Evolutionary conservation across 2,797 vertebrate genomes (phyloP).

Genomic region (Enoplosus armatus): DNA sequence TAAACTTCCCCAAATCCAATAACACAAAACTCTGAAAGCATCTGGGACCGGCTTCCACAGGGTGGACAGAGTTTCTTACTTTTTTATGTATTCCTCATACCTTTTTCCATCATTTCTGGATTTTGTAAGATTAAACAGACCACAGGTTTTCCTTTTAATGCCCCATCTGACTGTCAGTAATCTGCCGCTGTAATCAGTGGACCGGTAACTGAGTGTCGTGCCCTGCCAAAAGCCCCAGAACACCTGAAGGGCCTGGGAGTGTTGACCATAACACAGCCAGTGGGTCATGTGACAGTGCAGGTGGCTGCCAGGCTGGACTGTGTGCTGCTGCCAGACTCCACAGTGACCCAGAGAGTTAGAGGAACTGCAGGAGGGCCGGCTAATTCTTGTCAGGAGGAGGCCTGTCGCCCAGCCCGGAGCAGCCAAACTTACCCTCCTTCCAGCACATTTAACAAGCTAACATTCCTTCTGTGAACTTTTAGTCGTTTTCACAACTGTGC

Average conservation of each 20-base stretch:
- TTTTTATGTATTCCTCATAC: not conserved
- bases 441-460: constrained; percentile 71
- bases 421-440: constrained; percentile 47
- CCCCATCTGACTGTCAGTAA: constrained; percentile 1
- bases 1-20: not conserved
- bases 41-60: not conserved
- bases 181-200: constrained; percentile 28
- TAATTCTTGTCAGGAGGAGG: constrained; percentile 63
- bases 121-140: not conserved
- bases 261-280: constrained; percentile 50
- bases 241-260: constrained; percentile 47
- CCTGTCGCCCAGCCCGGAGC: constrained; percentile 34
- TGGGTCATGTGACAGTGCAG: constrained; percentile 69
- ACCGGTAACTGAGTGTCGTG: constrained; percentile 8
- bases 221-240: constrained; percentile 42
- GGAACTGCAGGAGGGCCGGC: constrained; percentile 50
- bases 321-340: constrained; percentile 55
- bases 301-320: constrained; percentile 56
- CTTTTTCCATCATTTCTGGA: not conserved
- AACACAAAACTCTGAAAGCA: not conserved
- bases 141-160: not conserved
- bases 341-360: constrained; percentile 57
- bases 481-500: constrained; percentile 50
- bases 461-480: constrained; percentile 70
- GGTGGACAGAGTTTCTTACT: not conserved